phyloP scores from a whole-genome alignment of 2,113 vertebrate genomes.

The Petromus typicus region DNA sequence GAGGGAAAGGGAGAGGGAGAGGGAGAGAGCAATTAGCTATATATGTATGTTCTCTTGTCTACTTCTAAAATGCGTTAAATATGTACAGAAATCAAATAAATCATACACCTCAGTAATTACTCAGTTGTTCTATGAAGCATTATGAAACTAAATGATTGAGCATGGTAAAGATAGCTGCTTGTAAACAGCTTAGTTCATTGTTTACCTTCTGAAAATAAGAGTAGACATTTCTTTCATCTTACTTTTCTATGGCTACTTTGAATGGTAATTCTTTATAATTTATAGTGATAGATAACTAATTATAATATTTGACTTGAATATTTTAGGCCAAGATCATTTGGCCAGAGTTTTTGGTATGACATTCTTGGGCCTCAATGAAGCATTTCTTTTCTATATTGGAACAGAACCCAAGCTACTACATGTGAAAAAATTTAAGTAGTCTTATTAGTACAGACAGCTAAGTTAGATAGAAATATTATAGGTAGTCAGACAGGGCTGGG shows the following conservation, averaged over 20 bases:
- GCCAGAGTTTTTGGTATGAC: not conserved
- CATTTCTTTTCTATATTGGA: constrained; percentile 27
- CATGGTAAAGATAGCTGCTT: not conserved
- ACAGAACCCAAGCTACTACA: constrained; percentile 11
- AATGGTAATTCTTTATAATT: constrained; percentile 47
- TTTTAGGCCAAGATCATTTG: constrained; percentile 31
- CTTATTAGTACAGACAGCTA: not conserved
- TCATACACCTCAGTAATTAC: constrained; percentile 42
- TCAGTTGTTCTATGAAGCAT: constrained; percentile 28
- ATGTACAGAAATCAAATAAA: constrained; percentile 53
- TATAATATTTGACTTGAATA: not conserved
- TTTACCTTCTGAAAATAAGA: constrained; percentile 9
- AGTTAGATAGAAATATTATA: no score
- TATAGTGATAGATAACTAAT: not conserved
- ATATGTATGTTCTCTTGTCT: not conserved
- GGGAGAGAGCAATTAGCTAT: not conserved
- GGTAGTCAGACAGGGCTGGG: no score
- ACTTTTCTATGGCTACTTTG: constrained; percentile 36
- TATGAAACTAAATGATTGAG: constrained; percentile 55
- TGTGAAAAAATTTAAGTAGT: not conserved
- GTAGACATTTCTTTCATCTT: constrained; percentile 21
- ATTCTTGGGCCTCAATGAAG: constrained; percentile 28
- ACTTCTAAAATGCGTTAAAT: constrained; percentile 49
- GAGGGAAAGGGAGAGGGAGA: no score
- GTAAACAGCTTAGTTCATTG: constrained; percentile 21